phyloP scores from a whole-genome alignment of 2,888 invertebrate genomes.

The Choristoneura rosaceana region DNA sequence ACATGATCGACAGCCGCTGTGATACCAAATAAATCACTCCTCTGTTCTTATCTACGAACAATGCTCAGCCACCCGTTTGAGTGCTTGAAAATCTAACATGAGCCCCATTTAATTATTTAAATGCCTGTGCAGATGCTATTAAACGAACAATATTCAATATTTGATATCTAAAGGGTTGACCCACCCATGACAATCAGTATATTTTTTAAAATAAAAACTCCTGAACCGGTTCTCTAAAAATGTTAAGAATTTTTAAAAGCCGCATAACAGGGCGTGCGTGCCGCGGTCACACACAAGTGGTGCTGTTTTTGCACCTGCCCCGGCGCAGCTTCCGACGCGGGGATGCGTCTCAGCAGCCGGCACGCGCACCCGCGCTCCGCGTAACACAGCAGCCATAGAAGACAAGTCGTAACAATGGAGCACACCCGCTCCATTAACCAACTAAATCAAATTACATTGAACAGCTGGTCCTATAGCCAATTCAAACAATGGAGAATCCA shows the following conservation, averaged over 20 bases:
- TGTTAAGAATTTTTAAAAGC: conserved; percentile 36
- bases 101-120: conserved; percentile 19
- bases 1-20: conserved; percentile 72
- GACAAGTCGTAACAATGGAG: conserved; percentile 62
- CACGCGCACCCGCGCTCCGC: conserved; percentile 49
- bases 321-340: conserved; percentile 29
- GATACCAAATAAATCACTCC: conserved; percentile 73
- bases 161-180: conserved; percentile 2
- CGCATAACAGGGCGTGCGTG: conserved; percentile 54
- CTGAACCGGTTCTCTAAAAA: conserved; percentile 38
- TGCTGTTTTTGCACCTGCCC: conserved; percentile 44
- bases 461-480: conserved; percentile 69
- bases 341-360: conserved; percentile 30
- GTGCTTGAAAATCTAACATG: conserved; percentile 41
- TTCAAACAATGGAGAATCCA: conserved; percentile 63
- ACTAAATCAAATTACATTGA: conserved; percentile 77
- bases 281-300: conserved; percentile 40
- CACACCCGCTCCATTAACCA: conserved; percentile 74
- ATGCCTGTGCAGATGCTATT: neutral
- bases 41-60: conserved; percentile 63
- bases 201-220: neutral
- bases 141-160: conserved; percentile 6
- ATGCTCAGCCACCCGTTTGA: conserved; percentile 52
- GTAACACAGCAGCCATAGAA: conserved; percentile 53
- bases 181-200: neutral